Percentiles rank a stretch among this genome's conserved stretches.
Conservation (phyloP, 2,797 vertebrate species). For the Mus spretus region DNA sequence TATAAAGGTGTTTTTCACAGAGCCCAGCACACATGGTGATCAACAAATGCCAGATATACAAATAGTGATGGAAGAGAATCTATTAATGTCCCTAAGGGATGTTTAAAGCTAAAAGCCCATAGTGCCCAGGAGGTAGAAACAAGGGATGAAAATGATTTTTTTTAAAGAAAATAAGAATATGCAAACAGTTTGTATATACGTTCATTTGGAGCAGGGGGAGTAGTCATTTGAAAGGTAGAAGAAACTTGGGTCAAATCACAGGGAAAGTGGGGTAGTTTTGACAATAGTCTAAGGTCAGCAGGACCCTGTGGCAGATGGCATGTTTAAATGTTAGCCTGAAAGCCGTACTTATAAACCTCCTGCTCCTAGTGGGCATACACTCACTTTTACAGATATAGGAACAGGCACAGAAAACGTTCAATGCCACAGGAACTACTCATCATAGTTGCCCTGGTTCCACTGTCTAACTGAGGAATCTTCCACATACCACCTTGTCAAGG, state of each 20-base stretch:
- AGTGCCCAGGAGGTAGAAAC: not conserved
- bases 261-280: not conserved
- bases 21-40: not conserved
- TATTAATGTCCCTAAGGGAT: not conserved
- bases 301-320: constrained; percentile 17
- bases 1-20: too few relatives aligned
- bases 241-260: constrained; percentile 32
- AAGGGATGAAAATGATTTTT: not conserved
- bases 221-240: constrained; percentile 32
- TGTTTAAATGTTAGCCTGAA: not conserved
- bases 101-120: not conserved
- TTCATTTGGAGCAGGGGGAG: not conserved
- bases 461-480: not conserved
- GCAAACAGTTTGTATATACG: not conserved
- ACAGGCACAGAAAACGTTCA: constrained; percentile 39
- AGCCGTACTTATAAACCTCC: not conserved
- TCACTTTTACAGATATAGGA: not conserved
- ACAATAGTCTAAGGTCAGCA: not conserved
- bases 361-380: fast-evolving
- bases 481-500: not conserved
- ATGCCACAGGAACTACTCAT: not conserved
- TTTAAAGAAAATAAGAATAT: constrained; percentile 50
- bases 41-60: not conserved
- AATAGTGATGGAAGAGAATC: not conserved
- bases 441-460: not conserved